phyloP scores from a whole-genome alignment of 2,113 vertebrate species.

The Phylloscopus whistleri region DNA sequence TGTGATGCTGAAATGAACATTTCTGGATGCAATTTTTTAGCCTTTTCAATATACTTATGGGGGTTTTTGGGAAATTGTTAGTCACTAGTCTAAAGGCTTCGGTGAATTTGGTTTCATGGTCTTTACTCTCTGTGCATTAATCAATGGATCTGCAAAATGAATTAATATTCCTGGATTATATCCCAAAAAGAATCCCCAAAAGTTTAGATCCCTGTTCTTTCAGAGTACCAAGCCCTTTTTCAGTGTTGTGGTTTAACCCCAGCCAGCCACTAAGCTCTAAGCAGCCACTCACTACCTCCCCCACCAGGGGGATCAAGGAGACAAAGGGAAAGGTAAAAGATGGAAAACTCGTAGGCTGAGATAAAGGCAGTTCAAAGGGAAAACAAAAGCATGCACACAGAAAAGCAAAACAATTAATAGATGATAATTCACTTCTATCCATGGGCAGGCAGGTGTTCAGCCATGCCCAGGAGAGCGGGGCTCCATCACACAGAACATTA shows the following conservation, averaged over 20 bases:
- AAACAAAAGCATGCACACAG: neutral
- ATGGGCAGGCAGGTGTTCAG: neutral
- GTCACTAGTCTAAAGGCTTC: neutral
- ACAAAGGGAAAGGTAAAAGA: neutral
- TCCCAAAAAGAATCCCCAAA: neutral
- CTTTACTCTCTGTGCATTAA: neutral
- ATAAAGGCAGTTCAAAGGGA: neutral
- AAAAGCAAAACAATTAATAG: neutral
- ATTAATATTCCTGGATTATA: neutral
- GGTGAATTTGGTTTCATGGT: neutral
- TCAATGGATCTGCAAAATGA: neutral
- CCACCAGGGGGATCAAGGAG: neutral
- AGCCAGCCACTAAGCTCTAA: neutral
- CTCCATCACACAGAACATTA: neutral
- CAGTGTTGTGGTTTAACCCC: neutral
- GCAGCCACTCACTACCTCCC: fast-evolving
- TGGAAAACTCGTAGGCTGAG: neutral
- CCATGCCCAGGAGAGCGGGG: too few species aligned
- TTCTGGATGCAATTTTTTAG: neutral
- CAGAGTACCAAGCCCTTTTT: neutral
- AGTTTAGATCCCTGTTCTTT: neutral
- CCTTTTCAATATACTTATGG: neutral
- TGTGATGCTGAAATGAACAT: neutral
- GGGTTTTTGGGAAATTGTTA: neutral
- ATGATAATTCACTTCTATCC: neutral